phyloP scores from a whole-genome alignment of 2,888 invertebrate species.

The Chloromyia formosa region DNA sequence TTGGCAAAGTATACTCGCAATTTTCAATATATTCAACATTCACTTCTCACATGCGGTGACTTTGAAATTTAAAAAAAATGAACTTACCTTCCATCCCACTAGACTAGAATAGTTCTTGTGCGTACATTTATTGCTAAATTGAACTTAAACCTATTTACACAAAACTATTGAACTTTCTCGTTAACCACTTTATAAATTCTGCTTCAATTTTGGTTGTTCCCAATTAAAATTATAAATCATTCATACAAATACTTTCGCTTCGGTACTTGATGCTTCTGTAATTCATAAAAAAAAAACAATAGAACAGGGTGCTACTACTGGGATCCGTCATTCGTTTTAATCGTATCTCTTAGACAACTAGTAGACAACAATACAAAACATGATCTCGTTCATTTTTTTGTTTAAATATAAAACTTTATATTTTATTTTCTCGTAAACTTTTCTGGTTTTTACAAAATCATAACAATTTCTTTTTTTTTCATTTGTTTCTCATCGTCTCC shows the following conservation, averaged over 20 bases:
- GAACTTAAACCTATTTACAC: neutral
- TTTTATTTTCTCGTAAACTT: constrained; percentile 36
- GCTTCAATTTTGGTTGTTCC: neutral
- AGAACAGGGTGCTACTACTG: constrained; percentile 41
- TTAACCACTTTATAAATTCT: neutral
- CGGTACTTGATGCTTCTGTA: too few relatives aligned
- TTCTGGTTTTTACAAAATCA: constrained; percentile 42
- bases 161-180: constrained; percentile 17
- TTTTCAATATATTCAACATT: too few relatives aligned
- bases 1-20: too few relatives aligned
- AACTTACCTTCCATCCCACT: neutral
- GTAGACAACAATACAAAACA: constrained; percentile 16
- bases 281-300: neutral
- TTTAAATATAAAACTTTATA: constrained; percentile 39
- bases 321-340: constrained; percentile 26
- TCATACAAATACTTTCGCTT: too few relatives aligned
- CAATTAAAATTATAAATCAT: too few relatives aligned
- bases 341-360: neutral
- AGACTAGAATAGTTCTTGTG: too few relatives aligned
- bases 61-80: too few relatives aligned
- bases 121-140: neutral
- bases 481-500: neutral
- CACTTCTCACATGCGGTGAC: too few relatives aligned
- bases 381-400: neutral
- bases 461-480: constrained; percentile 29